phyloP scores from a whole-genome alignment of 2,888 invertebrate species.

The Ametastegia equiseti region DNA sequence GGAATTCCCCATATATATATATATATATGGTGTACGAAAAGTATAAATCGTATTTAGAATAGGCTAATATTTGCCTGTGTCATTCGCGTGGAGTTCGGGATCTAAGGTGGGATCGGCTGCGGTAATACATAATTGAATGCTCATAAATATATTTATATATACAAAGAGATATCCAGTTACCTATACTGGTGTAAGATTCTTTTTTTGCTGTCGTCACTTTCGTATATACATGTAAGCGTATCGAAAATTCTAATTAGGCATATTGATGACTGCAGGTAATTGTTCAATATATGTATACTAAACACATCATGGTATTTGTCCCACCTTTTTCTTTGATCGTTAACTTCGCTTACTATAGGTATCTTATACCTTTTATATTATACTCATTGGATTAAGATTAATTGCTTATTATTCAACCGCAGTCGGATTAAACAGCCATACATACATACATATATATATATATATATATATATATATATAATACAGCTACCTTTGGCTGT shows the following conservation, averaged over 20 bases:
- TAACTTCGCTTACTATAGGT: background rate
- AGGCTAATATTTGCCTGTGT: background rate
- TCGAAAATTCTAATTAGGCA: constrained; percentile 2
- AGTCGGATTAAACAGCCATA: background rate
- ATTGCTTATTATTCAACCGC: background rate
- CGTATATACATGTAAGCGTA: background rate
- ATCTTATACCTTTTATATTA: background rate
- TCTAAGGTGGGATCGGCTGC: background rate
- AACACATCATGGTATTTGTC: background rate
- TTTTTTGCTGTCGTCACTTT: background rate
- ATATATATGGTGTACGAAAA: too few relatives aligned
- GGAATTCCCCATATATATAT: background rate
- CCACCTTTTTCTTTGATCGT: background rate
- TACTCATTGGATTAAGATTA: background rate
- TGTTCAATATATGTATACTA: background rate
- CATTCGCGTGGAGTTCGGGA: background rate
- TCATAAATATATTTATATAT: background rate
- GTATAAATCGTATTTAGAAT: constrained; percentile 1
- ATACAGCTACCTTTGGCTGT: background rate
- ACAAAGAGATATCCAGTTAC: background rate
- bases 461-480: background rate
- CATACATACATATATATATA: too few relatives aligned
- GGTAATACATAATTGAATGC: constrained; percentile 3
- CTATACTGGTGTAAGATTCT: background rate
- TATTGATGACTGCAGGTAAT: background rate